phyloP scores from a whole-genome alignment of 2,888 invertebrate genomes.

The Leptogaster cylindrica region DNA sequence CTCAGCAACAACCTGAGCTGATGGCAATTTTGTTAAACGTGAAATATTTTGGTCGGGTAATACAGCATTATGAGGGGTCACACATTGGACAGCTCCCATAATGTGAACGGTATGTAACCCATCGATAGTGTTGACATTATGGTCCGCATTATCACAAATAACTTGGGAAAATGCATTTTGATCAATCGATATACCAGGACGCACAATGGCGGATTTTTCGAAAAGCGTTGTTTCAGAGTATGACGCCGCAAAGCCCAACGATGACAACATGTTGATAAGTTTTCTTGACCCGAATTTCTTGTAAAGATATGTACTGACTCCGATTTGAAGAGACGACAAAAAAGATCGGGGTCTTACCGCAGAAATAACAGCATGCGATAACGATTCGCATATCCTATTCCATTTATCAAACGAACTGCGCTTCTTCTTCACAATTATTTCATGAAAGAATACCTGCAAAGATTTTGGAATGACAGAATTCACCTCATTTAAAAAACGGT shows the following conservation, averaged over 20 bases:
- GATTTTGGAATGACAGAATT: not conserved
- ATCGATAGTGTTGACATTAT: constrained; percentile 1
- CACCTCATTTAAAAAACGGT: not conserved
- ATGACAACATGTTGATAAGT: not conserved
- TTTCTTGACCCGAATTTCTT: not conserved
- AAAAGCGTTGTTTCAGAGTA: constrained; percentile 21
- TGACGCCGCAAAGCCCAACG: constrained; percentile 11
- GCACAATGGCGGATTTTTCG: not conserved
- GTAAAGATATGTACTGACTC: too few species aligned
- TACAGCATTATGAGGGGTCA: not conserved
- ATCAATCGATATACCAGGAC: not conserved
- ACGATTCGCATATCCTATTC: too few species aligned
- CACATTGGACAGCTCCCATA: constrained; percentile 15
- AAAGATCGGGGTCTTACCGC: too few species aligned
- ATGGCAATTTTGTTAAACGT: not conserved
- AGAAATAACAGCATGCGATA: too few species aligned
- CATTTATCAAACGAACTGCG: too few species aligned
- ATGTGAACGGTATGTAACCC: constrained; percentile 7
- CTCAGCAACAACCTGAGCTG: not conserved
- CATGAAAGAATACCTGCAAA: not conserved
- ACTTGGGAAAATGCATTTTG: not conserved
- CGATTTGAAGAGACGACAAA: too few species aligned
- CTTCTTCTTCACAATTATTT: too few species aligned
- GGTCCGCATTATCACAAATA: not conserved
- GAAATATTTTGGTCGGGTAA: not conserved